Percentiles rank a stretch among this genome's conserved stretches.
phyloP scores from a whole-genome alignment of 2,797 vertebrate species.

The Channa striata region DNA sequence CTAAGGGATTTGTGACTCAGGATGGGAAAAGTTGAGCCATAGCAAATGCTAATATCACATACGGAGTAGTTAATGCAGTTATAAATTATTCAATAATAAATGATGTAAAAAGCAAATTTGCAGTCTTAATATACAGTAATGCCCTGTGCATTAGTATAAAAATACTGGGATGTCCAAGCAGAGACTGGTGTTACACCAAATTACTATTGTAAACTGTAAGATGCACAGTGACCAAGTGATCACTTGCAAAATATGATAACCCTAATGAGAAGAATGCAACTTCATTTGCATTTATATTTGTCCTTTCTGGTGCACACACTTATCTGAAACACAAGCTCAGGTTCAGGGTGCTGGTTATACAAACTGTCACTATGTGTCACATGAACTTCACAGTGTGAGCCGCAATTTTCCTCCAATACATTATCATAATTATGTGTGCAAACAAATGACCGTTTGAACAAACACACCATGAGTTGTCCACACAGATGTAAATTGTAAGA shows the following conservation, averaged over 20 bases:
- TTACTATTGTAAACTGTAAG: background rate
- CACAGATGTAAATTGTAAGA: slow-evolving; percentile 4
- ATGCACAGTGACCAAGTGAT: too few species aligned
- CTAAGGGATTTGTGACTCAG: background rate
- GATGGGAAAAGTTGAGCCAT: background rate
- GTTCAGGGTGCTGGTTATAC: background rate
- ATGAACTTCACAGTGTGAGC: slow-evolving; percentile 61
- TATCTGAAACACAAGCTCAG: background rate
- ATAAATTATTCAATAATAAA: background rate
- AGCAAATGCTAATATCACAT: background rate
- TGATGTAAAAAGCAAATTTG: background rate
- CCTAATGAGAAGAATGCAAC: too few species aligned
- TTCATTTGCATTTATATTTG: background rate
- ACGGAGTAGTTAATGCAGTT: background rate
- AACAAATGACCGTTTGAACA: slow-evolving; percentile 55
- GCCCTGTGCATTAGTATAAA: background rate
- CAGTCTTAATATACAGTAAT: too few species aligned
- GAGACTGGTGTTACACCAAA: background rate
- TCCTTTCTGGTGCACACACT: background rate
- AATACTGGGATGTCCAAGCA: background rate
- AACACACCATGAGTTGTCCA: slow-evolving; percentile 30
- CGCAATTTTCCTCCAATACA: slow-evolving; percentile 65
- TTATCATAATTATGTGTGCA: slow-evolving; percentile 64
- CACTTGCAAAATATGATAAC: too few species aligned
- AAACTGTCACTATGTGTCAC: background rate